Conservation (phyloP, 2,888 invertebrate species). For the Sinopyrophorus schimmeli region DNA sequence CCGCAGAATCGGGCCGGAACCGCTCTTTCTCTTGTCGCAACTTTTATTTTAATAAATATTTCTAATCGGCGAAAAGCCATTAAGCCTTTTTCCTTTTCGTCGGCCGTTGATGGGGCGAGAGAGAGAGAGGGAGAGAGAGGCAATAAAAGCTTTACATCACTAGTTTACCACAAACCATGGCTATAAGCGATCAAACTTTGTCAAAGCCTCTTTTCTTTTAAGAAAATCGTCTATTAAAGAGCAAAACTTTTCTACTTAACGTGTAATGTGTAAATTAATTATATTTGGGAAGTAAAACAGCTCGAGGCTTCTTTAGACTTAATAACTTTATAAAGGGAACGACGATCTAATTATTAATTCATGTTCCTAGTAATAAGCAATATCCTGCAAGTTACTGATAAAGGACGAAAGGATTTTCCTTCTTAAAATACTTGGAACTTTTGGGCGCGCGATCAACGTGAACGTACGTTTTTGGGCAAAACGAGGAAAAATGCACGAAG, state of each 20-base stretch:
- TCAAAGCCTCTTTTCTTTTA: slow-evolving; percentile 1
- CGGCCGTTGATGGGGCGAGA: no score
- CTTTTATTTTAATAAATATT: slow-evolving; percentile 11
- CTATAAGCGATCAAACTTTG: slow-evolving; percentile 9
- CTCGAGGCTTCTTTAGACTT: neutral
- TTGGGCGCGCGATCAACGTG: no score
- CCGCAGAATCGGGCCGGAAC: no score
- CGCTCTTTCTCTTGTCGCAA: no score
- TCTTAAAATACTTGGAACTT: no score
- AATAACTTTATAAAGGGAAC: neutral
- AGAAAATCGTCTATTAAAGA: neutral
- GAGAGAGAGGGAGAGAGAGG: no score
- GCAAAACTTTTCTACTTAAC: neutral
- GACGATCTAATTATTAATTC: slow-evolving; percentile 6
- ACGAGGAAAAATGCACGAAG: neutral
- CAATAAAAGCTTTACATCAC: slow-evolving; percentile 4
- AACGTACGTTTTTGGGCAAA: no score
- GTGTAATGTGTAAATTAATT: slow-evolving; percentile 10
- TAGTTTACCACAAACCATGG: no score
- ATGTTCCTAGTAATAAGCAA: neutral
- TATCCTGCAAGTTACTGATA: slow-evolving; percentile 1
- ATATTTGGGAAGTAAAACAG: slow-evolving; percentile 7
- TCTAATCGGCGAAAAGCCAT: neutral
- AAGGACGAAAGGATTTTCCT: slow-evolving; percentile 5
- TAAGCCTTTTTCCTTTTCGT: no score